Base-by-base conservation (phyloP, 2,888 invertebrate species). In the Leucozona laternaria region DNA sequence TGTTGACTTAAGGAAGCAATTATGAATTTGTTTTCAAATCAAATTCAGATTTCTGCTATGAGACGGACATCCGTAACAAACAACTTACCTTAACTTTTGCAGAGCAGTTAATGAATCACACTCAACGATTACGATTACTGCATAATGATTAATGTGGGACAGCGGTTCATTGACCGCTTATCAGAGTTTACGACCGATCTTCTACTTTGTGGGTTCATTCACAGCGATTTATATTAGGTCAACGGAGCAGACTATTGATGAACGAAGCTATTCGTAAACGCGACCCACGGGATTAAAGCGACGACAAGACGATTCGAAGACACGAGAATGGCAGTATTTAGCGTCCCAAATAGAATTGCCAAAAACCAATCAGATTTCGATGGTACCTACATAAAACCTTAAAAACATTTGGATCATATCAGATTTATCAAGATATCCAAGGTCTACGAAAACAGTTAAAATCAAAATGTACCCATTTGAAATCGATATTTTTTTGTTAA, bases 81-180 rank as follows among this genome's bases (percentile, higher is more conserved):
- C n/a, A n/a, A n/a, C 57, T 57, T 34, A 57, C 57, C 57, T 34
- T 17, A 2, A 57, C 0, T 22, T 31, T 8, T n/a, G 31, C 31
- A 13, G 15, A 28, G 31, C 17, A 13, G 2, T 57, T 57, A 10
- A 57, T 55, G n/a, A n/a, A 55, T 55, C 28, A n/a, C 31, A 4
- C 31, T 31, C n/a, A 57, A 31, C 31, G 57, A 57, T 28, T n/a
- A 1, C 13, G 28, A n/a, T 31, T 31, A 31, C 31, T 5, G 8
- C 31, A 7, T 7, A 1, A 31, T 31, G 7, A 31, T 57, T 2
- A 31, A 17, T 31, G 45, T 68, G 57, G 75, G 50, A 34, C 76
- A 55, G 53, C 20, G 40, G 70, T 76, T 81, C 70, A 50, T 71
- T 70, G 76, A 64, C 72, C 82, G 77, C 78, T 82, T 82, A 82